Evolutionary conservation across 2,888 invertebrate species (phyloP).

Genomic region (Enchytraeus crypticus): DNA sequence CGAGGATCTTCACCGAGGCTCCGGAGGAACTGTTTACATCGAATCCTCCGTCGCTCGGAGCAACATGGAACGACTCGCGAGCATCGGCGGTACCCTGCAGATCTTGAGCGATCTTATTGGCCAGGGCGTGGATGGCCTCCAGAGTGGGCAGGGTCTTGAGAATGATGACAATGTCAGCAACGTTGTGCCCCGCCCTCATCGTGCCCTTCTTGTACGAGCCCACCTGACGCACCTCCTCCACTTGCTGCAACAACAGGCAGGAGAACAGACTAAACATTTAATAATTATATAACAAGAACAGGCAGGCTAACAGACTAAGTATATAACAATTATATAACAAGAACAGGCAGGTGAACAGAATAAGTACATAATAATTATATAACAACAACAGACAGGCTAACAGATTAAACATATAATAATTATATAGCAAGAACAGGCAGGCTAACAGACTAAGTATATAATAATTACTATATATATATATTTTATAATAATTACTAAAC

Average conservation of each 20-base stretch:
- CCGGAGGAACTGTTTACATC: constrained; percentile 75
- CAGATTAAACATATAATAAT: not conserved
- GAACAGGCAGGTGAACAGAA: too few relatives aligned
- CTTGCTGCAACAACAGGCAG: constrained; percentile 17
- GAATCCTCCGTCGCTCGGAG: constrained; percentile 68
- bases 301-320: too few relatives aligned
- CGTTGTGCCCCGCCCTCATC: constrained; percentile 86
- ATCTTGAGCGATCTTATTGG: constrained; percentile 58
- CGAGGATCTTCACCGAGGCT: constrained; percentile 77
- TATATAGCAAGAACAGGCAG: not conserved
- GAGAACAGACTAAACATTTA: not conserved
- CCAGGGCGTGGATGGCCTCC: constrained; percentile 31
- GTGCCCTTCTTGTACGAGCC: constrained; percentile 97
- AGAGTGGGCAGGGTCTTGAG: constrained; percentile 82
- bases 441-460: too few relatives aligned
- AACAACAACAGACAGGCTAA: not conserved
- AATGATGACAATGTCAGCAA: constrained; percentile 92
- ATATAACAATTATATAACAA: too few relatives aligned
- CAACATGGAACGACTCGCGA: constrained; percentile 36
- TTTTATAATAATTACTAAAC: too few relatives aligned
- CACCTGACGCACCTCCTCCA: constrained; percentile 86
- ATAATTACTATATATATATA: too few relatives aligned
- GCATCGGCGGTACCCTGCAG: constrained; percentile 58
- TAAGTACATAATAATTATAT: too few relatives aligned
- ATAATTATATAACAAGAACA: not conserved